Percentiles rank a stretch among this genome's conserved stretches.
Evolutionary conservation across 2,888 invertebrate species (phyloP).

Genomic region (Tricholauxania praeusta): DNA sequence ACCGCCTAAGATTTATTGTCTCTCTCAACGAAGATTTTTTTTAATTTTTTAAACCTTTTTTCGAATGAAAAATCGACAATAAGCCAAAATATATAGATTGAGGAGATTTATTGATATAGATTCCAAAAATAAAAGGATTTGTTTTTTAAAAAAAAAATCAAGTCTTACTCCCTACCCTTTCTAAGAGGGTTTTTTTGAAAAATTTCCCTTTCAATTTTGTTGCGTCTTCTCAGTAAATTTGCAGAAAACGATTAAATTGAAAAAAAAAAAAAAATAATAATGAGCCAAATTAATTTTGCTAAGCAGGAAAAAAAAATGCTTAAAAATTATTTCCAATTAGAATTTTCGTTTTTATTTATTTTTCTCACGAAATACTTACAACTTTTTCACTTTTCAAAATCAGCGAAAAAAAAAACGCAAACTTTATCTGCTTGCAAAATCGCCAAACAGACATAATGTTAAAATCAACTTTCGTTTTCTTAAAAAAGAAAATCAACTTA

Average conservation of each 20-base stretch:
- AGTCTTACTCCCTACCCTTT: too few species aligned
- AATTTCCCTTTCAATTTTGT: too few species aligned
- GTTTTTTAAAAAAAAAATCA: too few species aligned
- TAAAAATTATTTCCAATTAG: background rate
- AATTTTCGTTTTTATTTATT: slow-evolving; percentile 4
- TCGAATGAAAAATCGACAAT: too few species aligned
- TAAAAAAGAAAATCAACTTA: background rate
- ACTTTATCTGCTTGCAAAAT: background rate
- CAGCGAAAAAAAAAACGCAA: background rate
- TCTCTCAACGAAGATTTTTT: too few species aligned
- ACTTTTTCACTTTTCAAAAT: background rate
- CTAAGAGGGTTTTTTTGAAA: too few species aligned
- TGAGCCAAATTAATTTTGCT: background rate
- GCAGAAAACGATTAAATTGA: background rate
- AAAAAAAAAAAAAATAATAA: background rate
- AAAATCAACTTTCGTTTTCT: slow-evolving; percentile 14
- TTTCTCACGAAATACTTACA: background rate
- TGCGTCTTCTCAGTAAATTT: too few species aligned
- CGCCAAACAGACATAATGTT: background rate
- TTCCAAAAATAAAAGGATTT: too few species aligned
- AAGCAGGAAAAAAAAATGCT: background rate
- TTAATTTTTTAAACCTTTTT: too few species aligned
- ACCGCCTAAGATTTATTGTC: too few species aligned
- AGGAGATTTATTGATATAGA: too few species aligned
- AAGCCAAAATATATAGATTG: too few species aligned